Evolutionary conservation across 2,888 invertebrate species (phyloP).

Genomic region (Phalera bucephala): DNA sequence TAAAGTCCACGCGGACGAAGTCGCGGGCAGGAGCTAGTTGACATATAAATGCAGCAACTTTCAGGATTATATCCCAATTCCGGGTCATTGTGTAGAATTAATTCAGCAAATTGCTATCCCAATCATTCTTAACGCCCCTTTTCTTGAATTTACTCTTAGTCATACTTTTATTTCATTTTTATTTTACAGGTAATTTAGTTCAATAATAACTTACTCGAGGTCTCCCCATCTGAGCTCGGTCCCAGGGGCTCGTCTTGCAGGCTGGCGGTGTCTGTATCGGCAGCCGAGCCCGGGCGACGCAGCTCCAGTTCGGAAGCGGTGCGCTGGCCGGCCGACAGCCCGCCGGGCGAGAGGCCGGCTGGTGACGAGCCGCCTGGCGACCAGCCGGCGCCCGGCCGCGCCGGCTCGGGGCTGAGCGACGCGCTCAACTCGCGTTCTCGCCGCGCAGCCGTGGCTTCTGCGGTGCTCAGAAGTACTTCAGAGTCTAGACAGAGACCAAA

Average conservation of each 20-base stretch:
- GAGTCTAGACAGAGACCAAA: constrained; percentile 63
- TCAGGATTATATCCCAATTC: too few species aligned
- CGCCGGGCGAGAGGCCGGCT: constrained; percentile 4
- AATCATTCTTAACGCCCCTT: too few species aligned
- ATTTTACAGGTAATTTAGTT: too few species aligned
- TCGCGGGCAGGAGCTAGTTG: too few species aligned
- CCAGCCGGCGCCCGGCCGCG: constrained; percentile 5
- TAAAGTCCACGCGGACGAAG: too few species aligned
- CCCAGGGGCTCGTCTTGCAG: constrained; percentile 55
- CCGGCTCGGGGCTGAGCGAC: background rate
- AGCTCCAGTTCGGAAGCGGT: constrained; percentile 61
- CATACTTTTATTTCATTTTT: too few species aligned
- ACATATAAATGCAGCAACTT: too few species aligned
- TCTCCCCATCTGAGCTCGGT: constrained; percentile 9
- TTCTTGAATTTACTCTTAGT: too few species aligned
- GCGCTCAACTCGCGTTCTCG: background rate
- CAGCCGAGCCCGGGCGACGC: constrained; percentile 31
- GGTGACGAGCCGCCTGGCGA: background rate
- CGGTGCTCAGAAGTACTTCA: constrained; percentile 49
- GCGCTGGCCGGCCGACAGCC: constrained; percentile 33
- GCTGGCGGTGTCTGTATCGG: constrained; percentile 44
- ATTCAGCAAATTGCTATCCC: too few species aligned
- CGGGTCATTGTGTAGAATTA: too few species aligned
- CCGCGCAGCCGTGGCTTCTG: constrained; percentile 16
- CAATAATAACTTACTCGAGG: too few species aligned